Evolutionary conservation across 1,140 invertebrate genomes (phyloP).

Genomic region (Diabrotica undecimpunctata): DNA sequence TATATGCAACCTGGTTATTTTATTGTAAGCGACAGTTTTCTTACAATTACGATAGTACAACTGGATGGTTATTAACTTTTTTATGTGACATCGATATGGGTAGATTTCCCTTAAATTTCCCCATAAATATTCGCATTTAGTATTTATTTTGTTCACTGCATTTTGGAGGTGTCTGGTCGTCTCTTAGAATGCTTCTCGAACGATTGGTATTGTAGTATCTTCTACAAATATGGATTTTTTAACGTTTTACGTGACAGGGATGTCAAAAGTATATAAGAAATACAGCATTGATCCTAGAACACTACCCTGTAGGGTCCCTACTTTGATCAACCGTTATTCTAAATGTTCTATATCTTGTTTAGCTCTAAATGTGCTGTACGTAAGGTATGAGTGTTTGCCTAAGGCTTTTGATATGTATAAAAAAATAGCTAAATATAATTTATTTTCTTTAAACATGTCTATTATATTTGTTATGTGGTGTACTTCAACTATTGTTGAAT

Average conservation of each 20-base stretch:
- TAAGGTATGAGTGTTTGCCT: background rate
- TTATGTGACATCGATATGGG: too few species aligned
- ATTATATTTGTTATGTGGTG: too few species aligned
- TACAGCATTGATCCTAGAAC: background rate
- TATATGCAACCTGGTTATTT: background rate
- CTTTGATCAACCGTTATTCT: slow-evolving; percentile 1
- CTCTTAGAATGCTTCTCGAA: background rate
- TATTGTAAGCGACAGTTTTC: background rate
- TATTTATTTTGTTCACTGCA: background rate
- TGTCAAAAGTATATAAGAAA: background rate
- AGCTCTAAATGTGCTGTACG: background rate
- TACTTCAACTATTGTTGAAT: too few species aligned
- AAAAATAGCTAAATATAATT: too few species aligned
- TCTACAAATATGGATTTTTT: background rate
- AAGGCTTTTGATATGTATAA: too few species aligned
- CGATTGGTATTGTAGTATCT: background rate
- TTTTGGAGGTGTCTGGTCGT: background rate
- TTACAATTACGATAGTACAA: too few species aligned
- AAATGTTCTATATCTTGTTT: background rate
- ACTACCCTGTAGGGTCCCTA: background rate
- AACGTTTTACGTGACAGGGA: background rate
- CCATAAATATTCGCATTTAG: background rate
- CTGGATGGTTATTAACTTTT: too few species aligned
- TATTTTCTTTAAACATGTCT: too few species aligned
- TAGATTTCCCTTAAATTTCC: too few species aligned